These are phyloP conservation scores for Antheraea yamamai DNA, from an alignment of 2,888 invertebrate genomes.

Conservation along the genomic window DNA sequence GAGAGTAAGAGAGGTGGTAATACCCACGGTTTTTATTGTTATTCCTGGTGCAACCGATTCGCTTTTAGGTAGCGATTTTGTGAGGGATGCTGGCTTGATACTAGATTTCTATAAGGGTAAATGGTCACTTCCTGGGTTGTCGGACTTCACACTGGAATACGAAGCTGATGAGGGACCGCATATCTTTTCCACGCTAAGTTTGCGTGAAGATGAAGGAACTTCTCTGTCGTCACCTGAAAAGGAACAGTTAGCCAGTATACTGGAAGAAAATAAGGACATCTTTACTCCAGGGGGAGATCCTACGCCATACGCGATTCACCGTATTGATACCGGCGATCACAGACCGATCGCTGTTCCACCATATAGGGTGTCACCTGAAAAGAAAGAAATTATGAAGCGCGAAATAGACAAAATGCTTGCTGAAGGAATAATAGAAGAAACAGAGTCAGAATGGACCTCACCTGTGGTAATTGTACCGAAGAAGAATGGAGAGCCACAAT, in stretches of 20 bases:
- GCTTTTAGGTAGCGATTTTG: conserved; percentile 17
- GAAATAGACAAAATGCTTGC: conserved; percentile 29
- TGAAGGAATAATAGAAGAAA: no score
- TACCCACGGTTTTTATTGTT: conserved; percentile 6
- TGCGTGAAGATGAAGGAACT: conserved; percentile 18
- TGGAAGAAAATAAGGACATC: no score
- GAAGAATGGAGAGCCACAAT: no score
- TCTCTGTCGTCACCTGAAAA: neutral
- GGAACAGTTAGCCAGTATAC: no score
- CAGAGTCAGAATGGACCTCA: no score
- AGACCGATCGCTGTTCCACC: conserved; percentile 21
- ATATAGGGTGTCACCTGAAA: conserved; percentile 24
- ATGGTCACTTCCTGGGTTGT: neutral
- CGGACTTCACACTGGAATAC: neutral
- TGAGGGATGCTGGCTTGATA: conserved; percentile 20
- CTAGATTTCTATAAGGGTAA: conserved; percentile 17
- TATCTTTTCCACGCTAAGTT: neutral
- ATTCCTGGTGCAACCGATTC: conserved; percentile 20
- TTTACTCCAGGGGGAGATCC: neutral
- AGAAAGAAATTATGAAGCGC: conserved; percentile 21
- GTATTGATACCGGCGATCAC: conserved; percentile 21
- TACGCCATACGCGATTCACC: conserved; percentile 7
- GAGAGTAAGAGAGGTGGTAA: neutral
- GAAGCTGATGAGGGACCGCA: neutral
- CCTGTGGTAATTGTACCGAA: no score